A percentile compares a stretch with the other conserved stretches of the same genome.
phyloP scores from a whole-genome alignment of 1,140 invertebrate species.

The Drosophila ohnishii region DNA sequence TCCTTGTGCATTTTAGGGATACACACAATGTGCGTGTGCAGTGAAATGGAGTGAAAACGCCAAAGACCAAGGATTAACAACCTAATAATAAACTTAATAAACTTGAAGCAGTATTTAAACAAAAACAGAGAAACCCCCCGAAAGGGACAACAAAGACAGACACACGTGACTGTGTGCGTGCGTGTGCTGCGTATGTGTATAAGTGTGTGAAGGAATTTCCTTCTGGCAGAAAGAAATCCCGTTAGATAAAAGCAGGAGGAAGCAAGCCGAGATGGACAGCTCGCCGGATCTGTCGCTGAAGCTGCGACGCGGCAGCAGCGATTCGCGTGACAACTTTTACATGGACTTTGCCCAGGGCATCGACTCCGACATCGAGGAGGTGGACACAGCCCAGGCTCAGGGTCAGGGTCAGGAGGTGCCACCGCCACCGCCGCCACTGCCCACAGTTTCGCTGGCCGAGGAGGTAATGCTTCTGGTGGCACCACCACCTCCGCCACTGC shows the following conservation, averaged over 20 bases:
- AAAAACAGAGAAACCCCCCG: neutral
- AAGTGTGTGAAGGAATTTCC: slow-evolving; percentile 23
- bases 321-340: slow-evolving; percentile 93
- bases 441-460: slow-evolving; percentile 51
- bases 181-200: slow-evolving; percentile 4
- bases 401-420: slow-evolving; percentile 10
- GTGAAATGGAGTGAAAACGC: slow-evolving; percentile 41
- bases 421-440: slow-evolving; percentile 52
- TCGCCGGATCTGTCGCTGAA: slow-evolving; percentile 92
- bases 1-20: slow-evolving; percentile 55
- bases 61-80: slow-evolving; percentile 27
- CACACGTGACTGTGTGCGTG: slow-evolving; percentile 15
- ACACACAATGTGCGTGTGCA: slow-evolving; percentile 57
- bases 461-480: slow-evolving; percentile 65
- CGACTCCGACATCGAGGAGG: slow-evolving; percentile 94
- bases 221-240: neutral
- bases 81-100: slow-evolving; percentile 21
- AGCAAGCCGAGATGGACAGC: slow-evolving; percentile 85
- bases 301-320: slow-evolving; percentile 91
- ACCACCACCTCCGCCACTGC: slow-evolving; percentile 57
- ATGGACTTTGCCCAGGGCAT: slow-evolving; percentile 94
- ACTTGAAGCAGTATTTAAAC: neutral
- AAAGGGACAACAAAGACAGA: neutral
- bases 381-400: slow-evolving; percentile 84
- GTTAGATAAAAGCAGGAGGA: slow-evolving; percentile 7